Base-by-base conservation (phyloP, 1,140 invertebrate genomes). In the Daktulosphaira vitifoliae region DNA sequence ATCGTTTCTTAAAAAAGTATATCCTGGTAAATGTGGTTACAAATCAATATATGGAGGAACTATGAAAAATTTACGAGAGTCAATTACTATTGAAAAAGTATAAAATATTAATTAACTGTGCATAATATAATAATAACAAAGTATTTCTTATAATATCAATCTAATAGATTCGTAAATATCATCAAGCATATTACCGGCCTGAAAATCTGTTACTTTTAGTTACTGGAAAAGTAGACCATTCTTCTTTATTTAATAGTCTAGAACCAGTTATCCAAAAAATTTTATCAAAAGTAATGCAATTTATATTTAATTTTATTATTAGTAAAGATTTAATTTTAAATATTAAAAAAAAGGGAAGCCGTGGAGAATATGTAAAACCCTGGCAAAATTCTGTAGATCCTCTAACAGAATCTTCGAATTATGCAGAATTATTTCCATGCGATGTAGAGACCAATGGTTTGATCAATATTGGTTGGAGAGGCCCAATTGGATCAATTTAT, bases 201-300 rank as follows among this genome's bases (percentile, higher is more conserved):
- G 89, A 92, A 75, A 96, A 96, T 76, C 75, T 95, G 48, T 85
- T 84, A 67, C 75, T 96, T 3, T 86, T 92, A 65, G 83, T 96
- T 51, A 84, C 85, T 42, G 92, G 92, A 1, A 82, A 86, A 75
- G 82, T 96, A 7, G 81, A 85, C 51, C 80, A 86, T 44, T 77
- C 84, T 3, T 81, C 91, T 70, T 81, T 95, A 2, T 90, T 93
- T 73, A 77, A 81, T 71, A 82, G 83, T 15, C 73, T 95, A 20
- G 75, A 81, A 68, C 79, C 81, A 26, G 74, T 92, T 15, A 89
- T 93, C 75, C 78, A 87, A 65, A 91, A 88, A 76, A 90, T 93
- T 70, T 73, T 88, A 20, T 42, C 46, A 38, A 59, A 56, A 18
- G 56, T 67, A 25, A 50, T 9, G n/a, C 5, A 13, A 20, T 23